Evolutionary conservation across 1,140 invertebrate species (phyloP).

Genomic region (Druon quercuslanigerum): DNA sequence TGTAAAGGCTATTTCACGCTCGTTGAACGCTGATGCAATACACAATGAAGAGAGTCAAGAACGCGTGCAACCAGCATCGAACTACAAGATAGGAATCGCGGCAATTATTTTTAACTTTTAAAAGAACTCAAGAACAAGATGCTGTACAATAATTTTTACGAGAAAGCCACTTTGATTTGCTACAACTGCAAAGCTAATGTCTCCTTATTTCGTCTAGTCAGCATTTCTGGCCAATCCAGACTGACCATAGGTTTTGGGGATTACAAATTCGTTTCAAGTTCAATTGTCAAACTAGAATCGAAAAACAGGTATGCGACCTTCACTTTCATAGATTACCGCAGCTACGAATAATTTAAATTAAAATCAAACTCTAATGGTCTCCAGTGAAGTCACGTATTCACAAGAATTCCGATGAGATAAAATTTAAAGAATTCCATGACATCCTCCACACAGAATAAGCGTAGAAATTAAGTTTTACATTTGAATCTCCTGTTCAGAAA

Average conservation of each 20-base stretch:
- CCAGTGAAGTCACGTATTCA: neutral
- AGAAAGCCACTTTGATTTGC: neutral
- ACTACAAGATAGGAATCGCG: neutral
- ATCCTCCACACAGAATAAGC: too few species aligned
- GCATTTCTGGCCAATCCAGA: too few species aligned
- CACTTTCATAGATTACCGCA: too few species aligned
- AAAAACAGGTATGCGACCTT: too few species aligned
- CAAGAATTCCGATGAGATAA: neutral
- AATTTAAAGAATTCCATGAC: neutral
- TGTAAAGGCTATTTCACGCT: slow-evolving; percentile 29
- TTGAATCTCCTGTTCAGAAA: neutral
- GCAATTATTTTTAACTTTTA: neutral
- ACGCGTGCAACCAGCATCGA: slow-evolving; percentile 25
- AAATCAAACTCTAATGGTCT: too few species aligned
- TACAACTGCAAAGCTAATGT: neutral
- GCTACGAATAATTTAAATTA: too few species aligned
- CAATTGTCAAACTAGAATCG: too few species aligned
- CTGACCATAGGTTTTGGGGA: too few species aligned
- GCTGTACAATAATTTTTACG: neutral
- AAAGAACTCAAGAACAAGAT: neutral
- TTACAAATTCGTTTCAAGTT: too few species aligned
- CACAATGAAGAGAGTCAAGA: slow-evolving; percentile 14
- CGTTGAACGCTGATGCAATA: slow-evolving; percentile 29
- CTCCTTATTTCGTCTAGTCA: neutral
- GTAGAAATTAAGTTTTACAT: neutral